phyloP scores from a whole-genome alignment of 2,888 invertebrate genomes.

The Heliconius charithonia region DNA sequence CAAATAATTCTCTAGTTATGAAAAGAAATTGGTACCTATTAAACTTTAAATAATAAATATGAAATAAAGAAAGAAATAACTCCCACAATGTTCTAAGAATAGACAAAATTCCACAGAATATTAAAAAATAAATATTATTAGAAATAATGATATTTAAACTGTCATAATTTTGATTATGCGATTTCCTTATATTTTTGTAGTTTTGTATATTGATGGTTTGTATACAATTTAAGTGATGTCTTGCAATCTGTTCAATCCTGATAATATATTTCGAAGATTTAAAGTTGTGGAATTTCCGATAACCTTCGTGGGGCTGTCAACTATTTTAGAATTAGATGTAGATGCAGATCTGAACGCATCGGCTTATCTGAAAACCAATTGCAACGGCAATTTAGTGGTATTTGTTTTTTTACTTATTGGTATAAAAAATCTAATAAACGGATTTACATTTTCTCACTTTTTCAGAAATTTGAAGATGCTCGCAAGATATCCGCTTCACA shows the following conservation, averaged over 20 bases:
- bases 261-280: slow-evolving; percentile 69
- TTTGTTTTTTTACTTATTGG: slow-evolving; percentile 28
- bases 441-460: slow-evolving; percentile 43
- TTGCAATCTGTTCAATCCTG: slow-evolving; percentile 62
- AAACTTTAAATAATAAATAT: too few species aligned
- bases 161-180: neutral
- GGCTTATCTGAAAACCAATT: slow-evolving; percentile 71
- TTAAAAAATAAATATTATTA: neutral
- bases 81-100: neutral
- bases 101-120: neutral
- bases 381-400: slow-evolving; percentile 68
- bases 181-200: slow-evolving; percentile 20
- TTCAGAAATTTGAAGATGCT: slow-evolving; percentile 72
- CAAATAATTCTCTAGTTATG: too few species aligned
- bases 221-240: slow-evolving; percentile 46
- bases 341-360: slow-evolving; percentile 63
- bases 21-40: too few species aligned
- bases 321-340: slow-evolving; percentile 61
- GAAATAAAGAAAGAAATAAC: too few species aligned
- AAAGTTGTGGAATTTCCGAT: slow-evolving; percentile 72
- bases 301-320: slow-evolving; percentile 69
- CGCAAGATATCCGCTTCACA: slow-evolving; percentile 75
- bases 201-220: slow-evolving; percentile 25
- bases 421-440: neutral
- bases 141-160: neutral